These are phyloP conservation scores for Zaprionus inermis DNA, from an alignment of 1,140 invertebrate genomes.

Conservation along the genomic window DNA sequence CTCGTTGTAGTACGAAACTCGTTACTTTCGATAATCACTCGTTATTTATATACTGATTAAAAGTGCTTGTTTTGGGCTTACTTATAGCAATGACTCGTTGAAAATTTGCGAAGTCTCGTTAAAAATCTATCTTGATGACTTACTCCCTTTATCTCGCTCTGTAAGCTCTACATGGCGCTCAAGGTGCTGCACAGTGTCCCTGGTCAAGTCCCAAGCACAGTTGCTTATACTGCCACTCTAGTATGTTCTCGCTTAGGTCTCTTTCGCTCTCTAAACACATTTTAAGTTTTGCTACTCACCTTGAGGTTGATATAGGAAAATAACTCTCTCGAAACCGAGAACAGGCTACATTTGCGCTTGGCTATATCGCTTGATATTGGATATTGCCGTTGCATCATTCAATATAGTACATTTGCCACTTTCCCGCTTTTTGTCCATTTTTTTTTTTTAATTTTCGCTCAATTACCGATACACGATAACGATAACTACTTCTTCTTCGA, in stretches of 20 bases:
- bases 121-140: too few relatives aligned
- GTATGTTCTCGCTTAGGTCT: slow-evolving; percentile 13
- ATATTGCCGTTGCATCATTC: slow-evolving; percentile 23
- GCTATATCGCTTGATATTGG: slow-evolving; percentile 33
- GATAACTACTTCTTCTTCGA: slow-evolving; percentile 15
- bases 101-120: too few relatives aligned
- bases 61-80: too few relatives aligned
- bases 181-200: slow-evolving; percentile 6
- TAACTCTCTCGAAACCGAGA: background rate
- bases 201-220: background rate
- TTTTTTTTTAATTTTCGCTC: slow-evolving; percentile 6
- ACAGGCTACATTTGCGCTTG: slow-evolving; percentile 50
- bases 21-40: background rate
- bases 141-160: too few relatives aligned
- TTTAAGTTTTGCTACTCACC: slow-evolving; percentile 2
- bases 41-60: background rate
- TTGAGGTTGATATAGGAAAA: background rate
- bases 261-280: background rate
- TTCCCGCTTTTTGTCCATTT: background rate
- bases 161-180: background rate
- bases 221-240: background rate
- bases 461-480: slow-evolving; percentile 7
- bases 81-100: too few relatives aligned
- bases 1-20: background rate
- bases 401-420: slow-evolving; percentile 60